phyloP scores from a whole-genome alignment of 35 echinoderm and acorn worm species.

The Apostichopus californicus region DNA sequence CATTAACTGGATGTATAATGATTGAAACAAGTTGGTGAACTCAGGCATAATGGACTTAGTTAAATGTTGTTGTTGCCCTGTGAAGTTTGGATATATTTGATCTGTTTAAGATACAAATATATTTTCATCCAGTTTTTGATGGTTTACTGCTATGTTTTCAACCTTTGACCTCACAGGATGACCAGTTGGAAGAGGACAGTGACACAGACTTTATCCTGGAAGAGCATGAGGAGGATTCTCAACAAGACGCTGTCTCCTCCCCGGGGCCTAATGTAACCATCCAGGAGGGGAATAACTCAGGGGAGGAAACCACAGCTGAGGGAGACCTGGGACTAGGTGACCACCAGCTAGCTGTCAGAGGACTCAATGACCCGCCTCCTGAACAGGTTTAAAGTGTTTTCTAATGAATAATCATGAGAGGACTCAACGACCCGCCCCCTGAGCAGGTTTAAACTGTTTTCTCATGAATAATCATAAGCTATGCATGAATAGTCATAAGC shows the following conservation, averaged over 20 bases:
- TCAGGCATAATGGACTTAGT: too few species aligned
- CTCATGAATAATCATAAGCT: too few species aligned
- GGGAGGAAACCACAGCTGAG: conserved; percentile 57
- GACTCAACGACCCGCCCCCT: conserved; percentile 28
- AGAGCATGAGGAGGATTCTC: conserved; percentile 46
- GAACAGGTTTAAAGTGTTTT: not conserved
- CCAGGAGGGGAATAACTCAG: conserved; percentile 39
- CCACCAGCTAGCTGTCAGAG: conserved; percentile 57
- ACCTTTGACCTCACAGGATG: conserved; percentile 48
- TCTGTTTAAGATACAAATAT: too few species aligned
- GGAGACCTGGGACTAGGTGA: conserved; percentile 77
- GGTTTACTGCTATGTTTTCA: too few species aligned
- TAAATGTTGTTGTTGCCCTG: too few species aligned
- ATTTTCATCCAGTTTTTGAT: too few species aligned
- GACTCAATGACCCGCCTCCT: conserved; percentile 39
- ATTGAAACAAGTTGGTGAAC: not conserved
- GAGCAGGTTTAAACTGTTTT: not conserved
- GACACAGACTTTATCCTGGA: conserved; percentile 91
- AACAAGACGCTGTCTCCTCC: not conserved
- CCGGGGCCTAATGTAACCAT: not conserved
- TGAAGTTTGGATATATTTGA: too few species aligned
- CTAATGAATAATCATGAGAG: not conserved
- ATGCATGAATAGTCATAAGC: conserved; percentile 16
- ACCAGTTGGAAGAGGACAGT: conserved; percentile 86
- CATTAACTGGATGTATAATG: not conserved